Evolutionary conservation across 2,113 vertebrate species (phyloP), one percentile per base, ranked within the genome.

Genomic region (Heterotis niloticus): DNA sequence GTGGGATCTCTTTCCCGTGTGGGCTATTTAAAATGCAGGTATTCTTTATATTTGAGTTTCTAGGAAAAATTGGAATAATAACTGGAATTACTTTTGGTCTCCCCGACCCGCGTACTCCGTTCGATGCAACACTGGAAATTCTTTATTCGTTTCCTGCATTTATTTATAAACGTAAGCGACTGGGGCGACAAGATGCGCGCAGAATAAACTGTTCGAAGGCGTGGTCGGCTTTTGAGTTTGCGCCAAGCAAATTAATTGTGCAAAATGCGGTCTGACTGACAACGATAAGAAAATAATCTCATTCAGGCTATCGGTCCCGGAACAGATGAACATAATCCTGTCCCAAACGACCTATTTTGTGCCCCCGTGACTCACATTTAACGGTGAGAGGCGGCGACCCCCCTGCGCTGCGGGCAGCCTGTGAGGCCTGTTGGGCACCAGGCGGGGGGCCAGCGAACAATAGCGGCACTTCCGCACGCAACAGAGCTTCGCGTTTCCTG

Each of bases 171-270:
- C 54, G 9, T 52, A 18, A 72, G 26, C 51, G n/a, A 16, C 12
- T 65, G 64, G n/a, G 18, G 4, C 10, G 5, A 10, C 26, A 73
- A 51, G 14, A 57, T 56, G 14, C 26, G n/a, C 52, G 20, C 9
- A 23, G 13, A 16, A 57, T 73, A 73, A 73, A 23, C n/a, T 52
- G 23, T 26, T 56, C 54, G 52, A 26, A 13, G 10, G 54, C 54
- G 13, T 10, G 71, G 71, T 28, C 52, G 54, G 10, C 23, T 74
- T n/a, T 74, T 20, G 54, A 74, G 24, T 54, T 51, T 74, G 23
- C 24, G 54, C 54, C n/a, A 74, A 59, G n/a, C n/a, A 17, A 59
- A 74, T 74, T 74, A 74, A 74, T 28, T 74, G 18, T 57, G 71
- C 17, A 14, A 59, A 24, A 65, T 65, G 17, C n/a, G n/a, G 57